phyloP scores from a whole-genome alignment of 2,888 invertebrate species.

The Nycteola revayana region DNA sequence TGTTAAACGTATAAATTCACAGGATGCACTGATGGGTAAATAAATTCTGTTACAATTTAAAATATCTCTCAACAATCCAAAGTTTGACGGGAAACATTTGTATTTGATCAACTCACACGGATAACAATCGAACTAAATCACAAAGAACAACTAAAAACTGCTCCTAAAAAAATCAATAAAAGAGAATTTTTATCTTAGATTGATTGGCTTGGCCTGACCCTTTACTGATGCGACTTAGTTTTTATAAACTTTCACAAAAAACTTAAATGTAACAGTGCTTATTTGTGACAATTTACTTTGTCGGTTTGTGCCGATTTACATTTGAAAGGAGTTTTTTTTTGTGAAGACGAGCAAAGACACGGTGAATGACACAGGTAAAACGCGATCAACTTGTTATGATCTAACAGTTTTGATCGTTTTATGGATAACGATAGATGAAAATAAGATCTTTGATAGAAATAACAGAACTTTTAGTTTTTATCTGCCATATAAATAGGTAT shows the following conservation, averaged over 20 bases:
- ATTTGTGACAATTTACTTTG: conserved; percentile 83
- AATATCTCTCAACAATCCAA: conserved; percentile 17
- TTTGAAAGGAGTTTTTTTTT: conserved; percentile 72
- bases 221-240: conserved; percentile 66
- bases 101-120: conserved; percentile 60
- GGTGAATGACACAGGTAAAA: conserved; percentile 76
- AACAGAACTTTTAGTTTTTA: no score
- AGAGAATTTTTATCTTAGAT: conserved; percentile 76
- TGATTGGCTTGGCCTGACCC: conserved; percentile 78
- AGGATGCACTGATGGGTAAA: no score
- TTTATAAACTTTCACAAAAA: conserved; percentile 73
- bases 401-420: conserved; percentile 50
- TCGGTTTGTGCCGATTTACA: conserved; percentile 79
- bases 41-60: conserved; percentile 17
- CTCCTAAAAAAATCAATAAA: conserved; percentile 64
- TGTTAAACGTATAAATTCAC: no score
- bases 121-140: conserved; percentile 67
- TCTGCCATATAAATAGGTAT: no score
- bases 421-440: no score
- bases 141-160: conserved; percentile 50
- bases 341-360: conserved; percentile 65
- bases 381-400: conserved; percentile 37
- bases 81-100: conserved; percentile 46
- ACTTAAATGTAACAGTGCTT: conserved; percentile 77
- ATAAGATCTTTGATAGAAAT: no score